A percentile compares a stretch with the other conserved stretches of the same genome.
These are phyloP conservation scores for Cynopterus sphinx DNA, from an alignment of 2,797 vertebrate genomes.

Conservation along the genomic window DNA sequence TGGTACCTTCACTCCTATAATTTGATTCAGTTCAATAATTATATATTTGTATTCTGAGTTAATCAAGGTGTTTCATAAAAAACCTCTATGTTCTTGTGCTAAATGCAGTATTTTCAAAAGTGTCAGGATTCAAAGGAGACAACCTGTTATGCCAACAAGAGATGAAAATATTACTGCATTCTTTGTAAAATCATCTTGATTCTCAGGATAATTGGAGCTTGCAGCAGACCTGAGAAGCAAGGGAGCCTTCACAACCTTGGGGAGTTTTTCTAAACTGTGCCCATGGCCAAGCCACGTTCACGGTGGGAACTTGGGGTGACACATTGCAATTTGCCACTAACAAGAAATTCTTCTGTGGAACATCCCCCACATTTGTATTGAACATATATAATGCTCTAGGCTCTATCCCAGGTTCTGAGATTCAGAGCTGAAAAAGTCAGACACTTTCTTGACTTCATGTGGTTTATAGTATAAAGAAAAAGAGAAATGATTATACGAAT, in stretches of 20 bases:
- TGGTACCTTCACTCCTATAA: not conserved
- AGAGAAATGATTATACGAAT: not conserved
- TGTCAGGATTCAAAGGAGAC: not conserved
- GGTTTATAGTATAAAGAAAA: not conserved
- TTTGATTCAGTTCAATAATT: not conserved
- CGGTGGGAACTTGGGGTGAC: not conserved
- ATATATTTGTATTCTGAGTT: not conserved
- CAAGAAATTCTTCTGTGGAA: not conserved
- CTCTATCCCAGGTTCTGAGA: not conserved
- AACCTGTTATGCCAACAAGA: not conserved
- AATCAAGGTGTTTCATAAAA: not conserved
- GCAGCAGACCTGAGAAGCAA: not conserved
- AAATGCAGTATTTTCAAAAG: not conserved
- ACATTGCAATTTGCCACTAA: not conserved
- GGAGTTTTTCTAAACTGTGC: not conserved
- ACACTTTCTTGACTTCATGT: not conserved
- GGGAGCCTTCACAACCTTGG: not conserved
- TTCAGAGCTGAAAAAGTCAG: not conserved
- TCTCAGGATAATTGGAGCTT: not conserved
- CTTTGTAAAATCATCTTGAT: not conserved
- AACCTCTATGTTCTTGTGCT: not conserved
- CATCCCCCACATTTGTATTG: not conserved
- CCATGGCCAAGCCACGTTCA: accelerated
- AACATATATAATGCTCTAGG: not conserved
- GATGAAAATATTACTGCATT: not conserved